Evolutionary conservation across 2,888 invertebrate species (phyloP).

Genomic region (Lepidochrysops patricia): DNA sequence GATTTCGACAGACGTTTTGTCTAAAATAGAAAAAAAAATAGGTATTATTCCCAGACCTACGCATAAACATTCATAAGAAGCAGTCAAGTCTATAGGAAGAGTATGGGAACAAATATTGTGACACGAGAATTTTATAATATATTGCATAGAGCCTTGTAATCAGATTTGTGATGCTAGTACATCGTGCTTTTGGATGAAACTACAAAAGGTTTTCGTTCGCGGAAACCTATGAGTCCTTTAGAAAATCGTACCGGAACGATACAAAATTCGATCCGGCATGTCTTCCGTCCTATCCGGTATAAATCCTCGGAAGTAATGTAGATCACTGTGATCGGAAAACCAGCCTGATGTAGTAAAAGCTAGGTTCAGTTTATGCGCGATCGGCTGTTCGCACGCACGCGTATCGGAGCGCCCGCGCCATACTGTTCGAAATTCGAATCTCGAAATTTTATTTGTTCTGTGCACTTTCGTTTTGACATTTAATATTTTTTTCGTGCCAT

Average conservation of each 20-base stretch:
- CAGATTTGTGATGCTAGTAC: too few species aligned
- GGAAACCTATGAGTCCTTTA: conserved; percentile 15
- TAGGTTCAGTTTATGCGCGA: conserved; percentile 58
- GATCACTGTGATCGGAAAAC: conserved; percentile 28
- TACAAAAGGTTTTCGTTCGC: neutral
- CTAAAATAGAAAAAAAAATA: too few species aligned
- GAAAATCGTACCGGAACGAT: conserved; percentile 18
- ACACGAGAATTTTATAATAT: too few species aligned
- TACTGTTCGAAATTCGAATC: conserved; percentile 28
- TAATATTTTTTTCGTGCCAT: conserved; percentile 16
- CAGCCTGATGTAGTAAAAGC: conserved; percentile 56
- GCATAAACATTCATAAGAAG: too few species aligned
- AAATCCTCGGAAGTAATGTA: conserved; percentile 57
- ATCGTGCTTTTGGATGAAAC: too few species aligned
- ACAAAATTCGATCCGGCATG: conserved; percentile 27
- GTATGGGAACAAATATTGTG: too few species aligned
- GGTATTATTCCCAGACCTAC: too few species aligned
- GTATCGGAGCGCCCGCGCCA: conserved; percentile 37
- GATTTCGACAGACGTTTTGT: too few species aligned
- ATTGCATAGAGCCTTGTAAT: too few species aligned
- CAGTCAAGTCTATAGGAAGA: too few species aligned
- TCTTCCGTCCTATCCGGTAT: conserved; percentile 48
- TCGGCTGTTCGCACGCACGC: conserved; percentile 47
- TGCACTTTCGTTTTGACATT: conserved; percentile 29
- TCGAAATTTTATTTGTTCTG: conserved; percentile 41